Evolutionary conservation across 2,888 invertebrate species (phyloP).

Genomic region (Meloe dianella): DNA sequence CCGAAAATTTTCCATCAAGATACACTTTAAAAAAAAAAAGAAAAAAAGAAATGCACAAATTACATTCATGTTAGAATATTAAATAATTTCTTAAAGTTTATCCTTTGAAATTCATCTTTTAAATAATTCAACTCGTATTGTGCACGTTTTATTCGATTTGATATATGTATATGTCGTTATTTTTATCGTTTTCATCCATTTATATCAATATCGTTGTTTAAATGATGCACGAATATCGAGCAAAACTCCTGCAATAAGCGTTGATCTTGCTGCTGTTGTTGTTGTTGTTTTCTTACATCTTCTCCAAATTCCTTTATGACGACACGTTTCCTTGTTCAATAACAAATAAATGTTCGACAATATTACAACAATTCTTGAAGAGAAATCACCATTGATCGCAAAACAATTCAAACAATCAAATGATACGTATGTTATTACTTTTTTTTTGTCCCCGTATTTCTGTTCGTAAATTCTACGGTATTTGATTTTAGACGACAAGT

Average conservation of each 20-base stretch:
- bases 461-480: not conserved
- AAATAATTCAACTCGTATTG: too few species aligned
- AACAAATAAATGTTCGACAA: not conserved
- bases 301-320: not conserved
- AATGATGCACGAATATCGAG: not conserved
- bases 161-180: not conserved
- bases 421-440: slow-evolving; percentile 4
- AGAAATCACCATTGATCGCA: not conserved
- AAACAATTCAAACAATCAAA: not conserved
- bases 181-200: not conserved
- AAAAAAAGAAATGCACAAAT: too few species aligned
- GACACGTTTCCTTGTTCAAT: not conserved
- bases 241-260: not conserved
- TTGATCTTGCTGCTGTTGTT: not conserved
- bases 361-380: not conserved
- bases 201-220: not conserved
- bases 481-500: not conserved
- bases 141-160: not conserved
- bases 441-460: not conserved
- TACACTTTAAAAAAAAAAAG: too few species aligned
- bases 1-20: too few species aligned
- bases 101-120: too few species aligned
- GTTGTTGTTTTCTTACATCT: not conserved
- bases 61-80: too few species aligned
- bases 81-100: too few species aligned